Percentiles rank a stretch among this genome's conserved stretches.
Conservation (phyloP, 1,140 invertebrate genomes). For the Brachionus sp. region DNA sequence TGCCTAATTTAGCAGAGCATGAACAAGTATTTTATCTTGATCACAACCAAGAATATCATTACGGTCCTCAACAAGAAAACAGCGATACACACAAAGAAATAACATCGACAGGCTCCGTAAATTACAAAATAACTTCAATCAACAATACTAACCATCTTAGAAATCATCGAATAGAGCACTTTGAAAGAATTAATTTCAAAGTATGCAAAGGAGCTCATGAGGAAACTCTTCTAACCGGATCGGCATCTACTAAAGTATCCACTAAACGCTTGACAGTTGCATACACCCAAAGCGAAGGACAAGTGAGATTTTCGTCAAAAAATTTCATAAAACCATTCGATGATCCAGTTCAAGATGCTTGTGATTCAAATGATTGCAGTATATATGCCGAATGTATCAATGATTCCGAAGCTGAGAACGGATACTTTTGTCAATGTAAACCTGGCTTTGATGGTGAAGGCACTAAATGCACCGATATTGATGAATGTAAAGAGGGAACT, state of each 20-base stretch:
- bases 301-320: conserved; percentile 37
- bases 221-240: neutral
- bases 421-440: conserved; percentile 45
- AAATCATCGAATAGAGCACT: conserved; percentile 28
- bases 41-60: conserved; percentile 23
- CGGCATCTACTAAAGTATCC: neutral
- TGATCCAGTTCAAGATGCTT: neutral
- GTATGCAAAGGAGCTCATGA: conserved; percentile 18
- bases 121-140: conserved; percentile 1
- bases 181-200: conserved; percentile 35
- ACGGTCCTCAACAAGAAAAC: neutral
- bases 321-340: conserved; percentile 27
- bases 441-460: conserved; percentile 42
- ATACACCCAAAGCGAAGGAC: conserved; percentile 31
- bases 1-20: neutral
- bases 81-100: conserved; percentile 18
- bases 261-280: conserved; percentile 36
- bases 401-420: conserved; percentile 13
- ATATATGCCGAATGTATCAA: conserved; percentile 32
- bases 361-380: conserved; percentile 18
- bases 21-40: conserved; percentile 36
- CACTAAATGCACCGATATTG: neutral
- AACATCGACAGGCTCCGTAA: neutral
- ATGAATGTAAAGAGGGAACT: conserved; percentile 37
- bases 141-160: neutral